Evolutionary conservation across 2,797 vertebrate species (phyloP), one percentile per base, ranked within the genome.

Genomic region (Pipistrellus nathusii): DNA sequence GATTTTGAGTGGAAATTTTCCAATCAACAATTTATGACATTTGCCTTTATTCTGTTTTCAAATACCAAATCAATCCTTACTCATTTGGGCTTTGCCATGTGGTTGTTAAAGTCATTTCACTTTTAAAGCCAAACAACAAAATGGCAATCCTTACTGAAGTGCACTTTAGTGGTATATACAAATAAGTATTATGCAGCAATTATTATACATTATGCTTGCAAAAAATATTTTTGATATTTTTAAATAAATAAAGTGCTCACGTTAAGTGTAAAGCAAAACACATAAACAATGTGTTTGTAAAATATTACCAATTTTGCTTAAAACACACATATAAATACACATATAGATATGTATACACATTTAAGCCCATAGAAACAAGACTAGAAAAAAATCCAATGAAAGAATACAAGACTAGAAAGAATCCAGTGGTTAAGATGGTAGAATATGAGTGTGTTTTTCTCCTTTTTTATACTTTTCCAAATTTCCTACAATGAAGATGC

Each of bases 1-100:
- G 7, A 84, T n/a, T 48, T 75, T 71, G 75, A 88, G 38, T 77
- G 27, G 18, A 80, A 85, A 62, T 46, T 27, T 66, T 73, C 25
- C 20, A 27, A 5, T 84, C n/a, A 66, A 25, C 12, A 10, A 11
- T 75, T 62, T 82, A 59, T 46, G 15, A 64, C 23, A 69, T 89
- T 92, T 96, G 72, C 18, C 53, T 75, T 82, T 30, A 59, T 32
- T 88, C 35, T 35, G 6, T 71, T 92, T 96, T 72, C 17, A 93
- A 81, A 53, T 8, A n/a, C 25, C 13, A 69, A 64, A 46, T 75
- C 35, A 90, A 9, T 72, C 62, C 46, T 93, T 20, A 71, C 18
- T 91, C 72, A 32, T 73, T 78, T 78, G 35, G 14, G 13, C 12
- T 85, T 88, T 77, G 3, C n/a, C 27, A 38, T 27, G 5, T 62